phyloP scores from a whole-genome alignment of 2,888 invertebrate species.

The Dermolepida albohirtum region DNA sequence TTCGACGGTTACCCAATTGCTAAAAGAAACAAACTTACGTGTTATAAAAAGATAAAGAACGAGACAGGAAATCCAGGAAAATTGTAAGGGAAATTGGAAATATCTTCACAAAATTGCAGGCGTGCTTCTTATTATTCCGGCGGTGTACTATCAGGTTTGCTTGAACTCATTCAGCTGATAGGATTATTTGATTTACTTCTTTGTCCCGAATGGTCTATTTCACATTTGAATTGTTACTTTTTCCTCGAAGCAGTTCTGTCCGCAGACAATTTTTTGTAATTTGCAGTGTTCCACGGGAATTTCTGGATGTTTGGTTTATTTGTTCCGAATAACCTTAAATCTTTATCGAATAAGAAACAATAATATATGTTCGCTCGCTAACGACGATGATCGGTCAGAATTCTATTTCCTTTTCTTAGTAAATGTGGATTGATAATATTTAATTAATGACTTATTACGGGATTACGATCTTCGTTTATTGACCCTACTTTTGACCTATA shows the following conservation, averaged over 20 bases:
- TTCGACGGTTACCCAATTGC: not conserved
- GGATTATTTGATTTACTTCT: conserved; percentile 58
- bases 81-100: conserved; percentile 61
- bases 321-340: not conserved
- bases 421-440: too few relatives aligned
- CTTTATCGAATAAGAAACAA: too few relatives aligned
- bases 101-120: conserved; percentile 58
- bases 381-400: too few relatives aligned
- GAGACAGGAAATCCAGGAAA: conserved; percentile 52
- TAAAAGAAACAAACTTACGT: conserved; percentile 29
- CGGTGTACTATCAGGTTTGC: conserved; percentile 53
- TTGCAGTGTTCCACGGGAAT: conserved; percentile 19
- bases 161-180: conserved; percentile 54
- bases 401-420: too few relatives aligned
- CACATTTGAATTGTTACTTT: conserved; percentile 47
- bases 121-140: conserved; percentile 57
- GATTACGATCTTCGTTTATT: too few relatives aligned
- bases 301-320: conserved; percentile 20
- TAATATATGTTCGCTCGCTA: too few relatives aligned
- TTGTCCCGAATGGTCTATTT: conserved; percentile 51
- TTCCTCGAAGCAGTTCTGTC: not conserved
- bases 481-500: too few relatives aligned
- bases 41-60: conserved; percentile 48
- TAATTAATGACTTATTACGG: too few relatives aligned
- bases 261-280: conserved; percentile 38